phyloP scores from a whole-genome alignment of 2,113 vertebrate species.

The Gasterosteus aculeatus region DNA sequence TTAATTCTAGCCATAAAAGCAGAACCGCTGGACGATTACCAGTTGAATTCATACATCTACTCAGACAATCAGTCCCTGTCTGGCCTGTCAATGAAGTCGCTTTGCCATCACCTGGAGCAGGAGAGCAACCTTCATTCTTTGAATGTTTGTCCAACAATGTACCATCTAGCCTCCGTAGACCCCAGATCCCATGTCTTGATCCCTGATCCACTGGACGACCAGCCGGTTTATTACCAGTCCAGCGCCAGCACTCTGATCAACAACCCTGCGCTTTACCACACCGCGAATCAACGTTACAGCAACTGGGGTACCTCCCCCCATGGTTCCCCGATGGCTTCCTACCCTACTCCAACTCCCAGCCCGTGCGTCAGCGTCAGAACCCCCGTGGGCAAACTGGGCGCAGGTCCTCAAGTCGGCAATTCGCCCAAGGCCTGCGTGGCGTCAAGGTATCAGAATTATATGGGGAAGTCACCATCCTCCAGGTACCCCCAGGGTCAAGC shows the following conservation, averaged over 20 bases:
- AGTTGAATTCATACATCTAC: constrained; percentile 83
- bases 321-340: constrained; percentile 34
- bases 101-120: constrained; percentile 85
- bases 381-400: constrained; percentile 61
- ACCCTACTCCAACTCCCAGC: constrained; percentile 47
- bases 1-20: constrained; percentile 91
- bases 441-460: constrained; percentile 81
- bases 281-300: constrained; percentile 55
- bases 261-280: constrained; percentile 85
- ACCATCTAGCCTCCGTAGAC: constrained; percentile 84
- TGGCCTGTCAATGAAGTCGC: constrained; percentile 84
- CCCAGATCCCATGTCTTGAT: constrained; percentile 44
- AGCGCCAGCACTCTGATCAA: constrained; percentile 58
- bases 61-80: constrained; percentile 79
- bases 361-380: constrained; percentile 32
- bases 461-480: constrained; percentile 80
- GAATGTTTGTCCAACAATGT: constrained; percentile 81
- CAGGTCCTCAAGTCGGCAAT: constrained; percentile 70
- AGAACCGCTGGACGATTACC: constrained; percentile 91
- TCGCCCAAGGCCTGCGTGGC: constrained; percentile 80
- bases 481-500: constrained; percentile 49
- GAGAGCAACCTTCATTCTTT: constrained; percentile 83
- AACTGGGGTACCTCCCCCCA: constrained; percentile 53
- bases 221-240: constrained; percentile 60
- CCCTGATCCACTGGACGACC: constrained; percentile 50